Evolutionary conservation across 2,113 vertebrate genomes (phyloP).

Genomic region (Gobiocypris rarus): DNA sequence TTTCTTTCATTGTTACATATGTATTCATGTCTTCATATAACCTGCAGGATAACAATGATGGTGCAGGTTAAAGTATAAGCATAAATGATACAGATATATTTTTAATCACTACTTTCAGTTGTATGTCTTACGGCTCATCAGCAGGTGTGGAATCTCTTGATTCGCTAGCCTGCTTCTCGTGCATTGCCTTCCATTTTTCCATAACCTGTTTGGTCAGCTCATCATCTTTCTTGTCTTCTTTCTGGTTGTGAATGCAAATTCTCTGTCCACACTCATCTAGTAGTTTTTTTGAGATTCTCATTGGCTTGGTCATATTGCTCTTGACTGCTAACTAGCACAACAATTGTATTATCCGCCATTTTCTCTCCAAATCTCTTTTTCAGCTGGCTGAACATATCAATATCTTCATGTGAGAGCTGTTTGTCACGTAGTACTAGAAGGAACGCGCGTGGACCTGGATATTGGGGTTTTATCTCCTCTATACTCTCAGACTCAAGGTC

Average conservation of each 20-base stretch:
- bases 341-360: conserved; percentile 3
- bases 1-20: background rate
- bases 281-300: background rate
- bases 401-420: background rate
- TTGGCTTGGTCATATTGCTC: background rate
- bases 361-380: conserved; percentile 8
- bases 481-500: background rate
- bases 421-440: conserved; percentile 14
- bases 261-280: background rate
- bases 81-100: background rate
- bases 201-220: background rate
- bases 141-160: background rate
- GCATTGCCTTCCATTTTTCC: background rate
- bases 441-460: background rate
- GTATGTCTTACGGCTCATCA: background rate
- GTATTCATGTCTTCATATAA: background rate
- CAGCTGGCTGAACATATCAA: background rate
- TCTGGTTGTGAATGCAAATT: background rate
- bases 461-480: background rate
- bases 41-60: background rate
- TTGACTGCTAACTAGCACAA: background rate
- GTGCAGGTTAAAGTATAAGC: background rate
- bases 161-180: background rate
- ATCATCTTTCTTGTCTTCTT: background rate
- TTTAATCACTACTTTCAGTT: background rate